phyloP scores from a whole-genome alignment of 1,140 invertebrate species.

The Drosophila dunni region DNA sequence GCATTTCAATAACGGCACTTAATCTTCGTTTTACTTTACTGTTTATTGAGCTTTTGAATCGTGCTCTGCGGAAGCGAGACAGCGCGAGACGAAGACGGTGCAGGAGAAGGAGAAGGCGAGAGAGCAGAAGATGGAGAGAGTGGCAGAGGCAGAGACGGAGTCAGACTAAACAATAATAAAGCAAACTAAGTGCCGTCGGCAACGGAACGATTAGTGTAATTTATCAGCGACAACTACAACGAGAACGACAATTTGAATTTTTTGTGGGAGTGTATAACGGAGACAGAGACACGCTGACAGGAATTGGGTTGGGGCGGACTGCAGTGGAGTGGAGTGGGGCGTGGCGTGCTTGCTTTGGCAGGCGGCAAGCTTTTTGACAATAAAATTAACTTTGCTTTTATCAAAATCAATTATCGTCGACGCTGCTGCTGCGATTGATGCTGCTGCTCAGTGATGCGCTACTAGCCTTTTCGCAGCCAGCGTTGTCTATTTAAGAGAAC shows the following conservation, averaged over 20 bases:
- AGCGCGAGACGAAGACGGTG: background rate
- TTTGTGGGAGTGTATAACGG: constrained; percentile 32
- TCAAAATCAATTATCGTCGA: constrained; percentile 70
- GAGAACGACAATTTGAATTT: constrained; percentile 56
- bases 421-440: constrained; percentile 14
- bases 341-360: background rate
- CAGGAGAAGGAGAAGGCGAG: constrained; percentile 26
- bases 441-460: constrained; percentile 4
- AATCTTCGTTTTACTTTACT: constrained; percentile 39
- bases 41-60: constrained; percentile 38
- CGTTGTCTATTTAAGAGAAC: too few relatives aligned
- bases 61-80: constrained; percentile 30
- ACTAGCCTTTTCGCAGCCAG: too few relatives aligned
- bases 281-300: background rate
- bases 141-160: constrained; percentile 5
- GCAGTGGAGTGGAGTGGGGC: background rate
- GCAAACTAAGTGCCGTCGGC: constrained; percentile 1
- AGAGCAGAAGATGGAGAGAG: background rate
- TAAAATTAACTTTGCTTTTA: constrained; percentile 70
- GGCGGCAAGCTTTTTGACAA: constrained; percentile 66
- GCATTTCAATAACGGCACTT: constrained; percentile 51
- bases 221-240: constrained; percentile 66
- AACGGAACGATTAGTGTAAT: constrained; percentile 71
- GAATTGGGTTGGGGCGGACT: background rate
- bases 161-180: constrained; percentile 10